Evolutionary conservation across 2,113 vertebrate species (phyloP).

Genomic region (Peromyscus leucopus): DNA sequence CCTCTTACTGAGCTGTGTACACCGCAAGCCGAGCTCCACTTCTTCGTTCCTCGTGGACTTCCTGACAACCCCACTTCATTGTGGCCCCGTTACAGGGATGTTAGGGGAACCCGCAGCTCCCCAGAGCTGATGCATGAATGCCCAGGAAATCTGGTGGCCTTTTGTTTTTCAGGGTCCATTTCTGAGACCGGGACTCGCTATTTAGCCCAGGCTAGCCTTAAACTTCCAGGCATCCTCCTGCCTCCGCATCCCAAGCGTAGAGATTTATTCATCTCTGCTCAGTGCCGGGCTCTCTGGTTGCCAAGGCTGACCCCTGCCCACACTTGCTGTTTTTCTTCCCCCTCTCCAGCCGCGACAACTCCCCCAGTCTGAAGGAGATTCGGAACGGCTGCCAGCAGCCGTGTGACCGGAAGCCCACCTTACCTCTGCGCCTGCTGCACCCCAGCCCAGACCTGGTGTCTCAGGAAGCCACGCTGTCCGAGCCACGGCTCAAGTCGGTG

Average conservation of each 20-base stretch:
- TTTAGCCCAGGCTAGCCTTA: neutral
- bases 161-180: neutral
- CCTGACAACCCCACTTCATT: too few relatives aligned
- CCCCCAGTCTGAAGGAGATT: constrained; percentile 99
- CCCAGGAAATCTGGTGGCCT: neutral
- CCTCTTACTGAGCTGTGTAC: rapidly evolving
- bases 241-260: neutral
- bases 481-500: constrained; percentile 90
- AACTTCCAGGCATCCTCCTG: neutral
- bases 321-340: neutral
- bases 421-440: constrained; percentile 96
- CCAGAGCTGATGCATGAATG: too few relatives aligned
- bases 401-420: constrained; percentile 96
- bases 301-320: rapidly evolving
- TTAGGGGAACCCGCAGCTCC: rapidly evolving
- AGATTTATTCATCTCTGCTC: neutral
- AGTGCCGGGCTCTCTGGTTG: rapidly evolving
- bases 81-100: rapidly evolving
- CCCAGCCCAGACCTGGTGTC: constrained; percentile 91
- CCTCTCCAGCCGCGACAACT: constrained; percentile 95
- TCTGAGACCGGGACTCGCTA: neutral
- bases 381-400: constrained; percentile 98
- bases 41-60: neutral
- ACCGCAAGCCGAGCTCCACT: too few relatives aligned
- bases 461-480: constrained; percentile 89